Conservation (phyloP, 2,797 vertebrate species). For the Eulemur coronatus region DNA sequence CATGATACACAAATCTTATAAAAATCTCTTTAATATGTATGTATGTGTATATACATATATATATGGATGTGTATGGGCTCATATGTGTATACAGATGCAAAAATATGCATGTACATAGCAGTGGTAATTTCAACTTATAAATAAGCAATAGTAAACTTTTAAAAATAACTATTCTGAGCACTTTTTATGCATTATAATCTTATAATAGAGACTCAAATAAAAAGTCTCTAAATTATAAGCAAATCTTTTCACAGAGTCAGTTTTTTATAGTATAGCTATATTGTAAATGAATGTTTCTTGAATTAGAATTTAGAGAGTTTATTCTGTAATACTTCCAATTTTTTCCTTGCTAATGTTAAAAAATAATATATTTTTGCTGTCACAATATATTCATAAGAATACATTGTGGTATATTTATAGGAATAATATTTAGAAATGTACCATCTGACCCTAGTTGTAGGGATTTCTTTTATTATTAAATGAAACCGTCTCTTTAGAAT, state of each 20-base stretch:
- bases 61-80: background rate
- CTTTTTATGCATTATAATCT: background rate
- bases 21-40: background rate
- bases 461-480: background rate
- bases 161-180: background rate
- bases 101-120: background rate
- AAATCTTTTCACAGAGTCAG: background rate
- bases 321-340: background rate
- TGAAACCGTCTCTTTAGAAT: constrained; percentile 35
- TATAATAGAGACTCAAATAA: background rate
- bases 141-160: background rate
- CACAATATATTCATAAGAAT: background rate
- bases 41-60: background rate
- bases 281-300: background rate
- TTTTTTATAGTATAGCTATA: background rate
- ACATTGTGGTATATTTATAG: background rate
- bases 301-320: background rate
- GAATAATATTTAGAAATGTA: background rate
- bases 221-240: background rate
- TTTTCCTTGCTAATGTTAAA: background rate
- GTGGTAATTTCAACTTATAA: background rate
- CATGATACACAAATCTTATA: background rate
- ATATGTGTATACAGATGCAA: background rate
- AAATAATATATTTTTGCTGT: background rate
- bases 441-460: background rate